Evolutionary conservation across 2,113 vertebrate species (phyloP), one percentile per base, ranked within the genome.

Genomic region (Opisthocomus hoazin): DNA sequence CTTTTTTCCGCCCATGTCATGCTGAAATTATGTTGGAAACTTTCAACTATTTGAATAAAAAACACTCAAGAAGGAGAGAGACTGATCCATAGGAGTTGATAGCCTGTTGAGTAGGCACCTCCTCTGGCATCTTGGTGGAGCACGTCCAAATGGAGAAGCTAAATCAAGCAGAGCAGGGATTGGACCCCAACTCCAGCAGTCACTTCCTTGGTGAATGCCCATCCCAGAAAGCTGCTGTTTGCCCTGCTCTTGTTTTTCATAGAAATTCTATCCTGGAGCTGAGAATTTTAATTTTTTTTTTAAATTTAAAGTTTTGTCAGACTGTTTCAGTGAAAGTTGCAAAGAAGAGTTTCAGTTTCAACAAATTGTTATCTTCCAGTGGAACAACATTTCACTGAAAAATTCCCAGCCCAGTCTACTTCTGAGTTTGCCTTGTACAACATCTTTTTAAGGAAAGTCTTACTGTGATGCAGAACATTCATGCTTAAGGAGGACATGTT

Each of bases 371-470:
- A 10, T 50, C 14, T 51, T 84, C 51, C 39, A 56, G 60, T 95
- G 80, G 96, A 92, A 96, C 87, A 90, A 80, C 45, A 61, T 88
- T 88, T 79, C 48, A 53, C 65, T 92, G 61, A 89, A 89, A 94
- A 92, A 84, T 87, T 95, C 87, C 73, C 84, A 91, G 34, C 60
- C 15, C 23, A 27, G 24, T 93, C 46, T 61, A 9, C 45, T 82
- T 95, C 82, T 96, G 75, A 94, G 58, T 94, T 93, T 66, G 34
- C 41, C n/a, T 85, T 48, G 34, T 70, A 54, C 23, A 57, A 32
- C 7, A 23, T 68, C 20, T 74, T 94, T 84, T 73, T 57, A 50
- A 90, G 56, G 34, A 30, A 92, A 74, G 18, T 39, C 53, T 87
- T 79, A 26, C 22, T 79, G 23, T 27, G 27, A 36, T 80, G 53